These are phyloP conservation scores for Lymantria monacha DNA, from an alignment of 2,888 invertebrate species.

Conservation along the genomic window DNA sequence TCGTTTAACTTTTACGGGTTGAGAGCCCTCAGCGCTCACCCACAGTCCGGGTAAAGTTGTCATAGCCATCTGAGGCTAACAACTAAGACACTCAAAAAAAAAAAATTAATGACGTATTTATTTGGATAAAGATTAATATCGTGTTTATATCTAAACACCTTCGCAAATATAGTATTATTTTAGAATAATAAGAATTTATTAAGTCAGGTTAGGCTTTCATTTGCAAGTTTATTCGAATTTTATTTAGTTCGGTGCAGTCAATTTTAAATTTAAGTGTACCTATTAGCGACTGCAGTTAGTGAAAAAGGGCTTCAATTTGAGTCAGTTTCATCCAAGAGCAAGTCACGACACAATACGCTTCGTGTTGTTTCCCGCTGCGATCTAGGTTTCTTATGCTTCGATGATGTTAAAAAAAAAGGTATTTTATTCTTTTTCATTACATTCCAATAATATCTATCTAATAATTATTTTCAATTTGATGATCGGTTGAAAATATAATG, in stretches of 20 bases:
- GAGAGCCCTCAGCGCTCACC: too few relatives aligned
- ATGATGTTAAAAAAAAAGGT: not conserved
- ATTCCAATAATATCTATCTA: not conserved
- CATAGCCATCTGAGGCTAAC: too few relatives aligned
- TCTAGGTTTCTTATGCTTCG: constrained; percentile 27
- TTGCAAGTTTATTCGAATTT: too few relatives aligned
- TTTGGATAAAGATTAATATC: too few relatives aligned
- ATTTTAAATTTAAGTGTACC: constrained; percentile 10
- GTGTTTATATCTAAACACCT: too few relatives aligned
- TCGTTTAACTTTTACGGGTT: too few relatives aligned
- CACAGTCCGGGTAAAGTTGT: too few relatives aligned
- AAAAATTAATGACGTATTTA: too few relatives aligned
- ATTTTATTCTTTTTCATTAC: constrained; percentile 5
- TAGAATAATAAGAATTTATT: too few relatives aligned
- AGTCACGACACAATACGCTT: constrained; percentile 51
- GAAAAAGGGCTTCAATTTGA: constrained; percentile 33
- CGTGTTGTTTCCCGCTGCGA: constrained; percentile 52
- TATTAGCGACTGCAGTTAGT: constrained; percentile 15
- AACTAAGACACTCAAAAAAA: too few relatives aligned
- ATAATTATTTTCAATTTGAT: not conserved
- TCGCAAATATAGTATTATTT: too few relatives aligned
- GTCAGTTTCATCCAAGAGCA: constrained; percentile 31
- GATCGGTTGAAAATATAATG: not conserved
- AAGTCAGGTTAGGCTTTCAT: too few relatives aligned
- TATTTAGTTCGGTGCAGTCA: not conserved